phyloP scores from a whole-genome alignment of 2,888 invertebrate species.

The Chymomyza caudatula region DNA sequence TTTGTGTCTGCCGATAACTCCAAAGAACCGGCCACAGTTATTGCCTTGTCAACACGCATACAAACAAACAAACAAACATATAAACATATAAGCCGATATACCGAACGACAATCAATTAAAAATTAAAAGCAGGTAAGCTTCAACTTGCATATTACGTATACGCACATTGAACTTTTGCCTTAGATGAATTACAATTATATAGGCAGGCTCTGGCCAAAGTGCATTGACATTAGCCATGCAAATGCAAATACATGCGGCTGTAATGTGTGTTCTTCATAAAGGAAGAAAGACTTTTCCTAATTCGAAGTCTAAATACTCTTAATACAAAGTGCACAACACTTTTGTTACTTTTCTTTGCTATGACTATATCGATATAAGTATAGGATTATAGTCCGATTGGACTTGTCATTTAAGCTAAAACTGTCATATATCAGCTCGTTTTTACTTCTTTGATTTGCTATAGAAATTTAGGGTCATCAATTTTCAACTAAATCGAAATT shows the following conservation, averaged over 20 bases:
- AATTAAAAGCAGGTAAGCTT: conserved; percentile 48
- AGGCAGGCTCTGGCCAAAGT: conserved; percentile 12
- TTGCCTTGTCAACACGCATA: conserved; percentile 31
- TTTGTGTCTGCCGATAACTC: conserved; percentile 49
- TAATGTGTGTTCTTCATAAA: neutral
- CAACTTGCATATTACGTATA: conserved; percentile 5
- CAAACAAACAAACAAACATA: conserved; percentile 2
- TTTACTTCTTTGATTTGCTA: too few species aligned
- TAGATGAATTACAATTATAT: neutral
- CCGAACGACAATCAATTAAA: neutral
- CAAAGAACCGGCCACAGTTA: too few species aligned
- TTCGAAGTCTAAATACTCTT: neutral
- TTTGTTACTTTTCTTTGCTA: too few species aligned
- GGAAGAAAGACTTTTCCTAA: neutral
- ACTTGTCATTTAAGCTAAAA: too few species aligned
- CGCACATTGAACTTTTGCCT: conserved; percentile 46
- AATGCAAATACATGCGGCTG: conserved; percentile 1
- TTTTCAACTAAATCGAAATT: too few species aligned
- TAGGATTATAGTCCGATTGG: too few species aligned
- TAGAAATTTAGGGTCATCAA: too few species aligned
- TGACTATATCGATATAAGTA: too few species aligned
- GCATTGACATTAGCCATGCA: conserved; percentile 41
- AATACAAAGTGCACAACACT: too few species aligned
- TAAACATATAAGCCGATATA: conserved; percentile 1
- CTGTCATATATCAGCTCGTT: too few species aligned